Evolutionary conservation across 30 jellyfish, hydroid and myxozoan genomes (phyloP), one percentile per base, ranked within the genome.

Genomic region (Turritopsis dohrnii): DNA sequence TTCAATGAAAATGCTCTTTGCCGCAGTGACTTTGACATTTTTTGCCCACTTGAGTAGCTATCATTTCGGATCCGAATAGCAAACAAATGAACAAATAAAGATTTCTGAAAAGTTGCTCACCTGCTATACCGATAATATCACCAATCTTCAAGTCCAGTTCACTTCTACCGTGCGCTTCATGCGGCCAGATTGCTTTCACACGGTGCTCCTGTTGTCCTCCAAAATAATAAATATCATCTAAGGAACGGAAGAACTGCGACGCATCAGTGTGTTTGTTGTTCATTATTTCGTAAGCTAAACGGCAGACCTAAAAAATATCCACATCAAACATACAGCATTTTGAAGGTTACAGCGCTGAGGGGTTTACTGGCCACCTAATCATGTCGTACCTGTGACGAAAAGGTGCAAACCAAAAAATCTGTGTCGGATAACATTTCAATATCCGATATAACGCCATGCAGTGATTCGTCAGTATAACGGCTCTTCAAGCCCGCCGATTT

Each of bases 221-320:
- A 71, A 87, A 95, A 76, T 95, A 95, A 74, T 95, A 95, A 20
- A 95, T 84, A 74, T 95, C 99, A 76, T 95, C 99, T 21, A 95
- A 75, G 7, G 99, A 95, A 22, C 96, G 96, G 76, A 90, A 90
- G 20, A 21, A 80, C 65, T 88, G 89, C 17, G 97, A 82, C 22
- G 99, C 99, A 52, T 95, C 99, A 4, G 96, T 90, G 92, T 90
- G 97, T 77, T 88, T 90, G 22, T 87, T 72, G 89, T 95, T 95
- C 99, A 95, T 95, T 69, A 90, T 84, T 65, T 95, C 99, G 93
- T 95, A 95, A 31, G 99, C 99, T 80, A 95, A 77, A 52, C 99
- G 94, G 84, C 99, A 95, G 18, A 95, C 99, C 99, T 95, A 53
- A 74, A 66, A 17, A 66, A 66, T 21, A 3, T 3, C 7, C 4